Evolutionary conservation across 1,140 invertebrate genomes (phyloP).

Genomic region (Saxidomus purpurata): DNA sequence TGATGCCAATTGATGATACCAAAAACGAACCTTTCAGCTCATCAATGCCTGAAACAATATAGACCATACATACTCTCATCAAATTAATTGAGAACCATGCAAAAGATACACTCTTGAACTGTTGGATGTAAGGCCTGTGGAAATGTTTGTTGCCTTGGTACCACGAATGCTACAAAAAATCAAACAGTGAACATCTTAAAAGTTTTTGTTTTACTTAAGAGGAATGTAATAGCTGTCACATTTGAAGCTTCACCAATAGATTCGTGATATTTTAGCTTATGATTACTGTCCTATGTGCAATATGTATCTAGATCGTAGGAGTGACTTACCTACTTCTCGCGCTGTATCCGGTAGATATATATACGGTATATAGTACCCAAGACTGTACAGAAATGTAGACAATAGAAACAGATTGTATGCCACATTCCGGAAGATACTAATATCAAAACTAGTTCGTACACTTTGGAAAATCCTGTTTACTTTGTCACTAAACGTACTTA

Average conservation of each 20-base stretch:
- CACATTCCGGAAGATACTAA: slow-evolving; percentile 18
- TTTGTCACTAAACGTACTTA: background rate
- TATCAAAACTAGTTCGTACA: background rate
- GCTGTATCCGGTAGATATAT: slow-evolving; percentile 57
- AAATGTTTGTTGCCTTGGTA: too few relatives aligned
- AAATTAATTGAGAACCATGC: background rate
- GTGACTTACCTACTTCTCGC: slow-evolving; percentile 22
- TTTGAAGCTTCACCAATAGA: too few relatives aligned
- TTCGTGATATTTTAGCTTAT: too few relatives aligned
- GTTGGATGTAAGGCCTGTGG: background rate
- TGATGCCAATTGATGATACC: slow-evolving; percentile 39
- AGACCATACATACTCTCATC: background rate
- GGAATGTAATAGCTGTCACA: too few relatives aligned
- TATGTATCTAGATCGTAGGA: too few relatives aligned
- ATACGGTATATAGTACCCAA: slow-evolving; percentile 58
- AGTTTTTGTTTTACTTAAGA: too few relatives aligned
- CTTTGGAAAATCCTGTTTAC: background rate
- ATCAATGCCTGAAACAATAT: slow-evolving; percentile 28
- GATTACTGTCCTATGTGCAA: too few relatives aligned
- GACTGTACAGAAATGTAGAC: slow-evolving; percentile 46
- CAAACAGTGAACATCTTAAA: too few relatives aligned
- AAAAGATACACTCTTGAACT: too few relatives aligned
- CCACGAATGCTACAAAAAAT: too few relatives aligned
- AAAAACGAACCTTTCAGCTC: slow-evolving; percentile 11
- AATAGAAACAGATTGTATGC: slow-evolving; percentile 45